A percentile compares a stretch with the other conserved stretches of the same genome.
phyloP scores from a whole-genome alignment of 2,113 vertebrate species.

The Pluvianellus socialis region DNA sequence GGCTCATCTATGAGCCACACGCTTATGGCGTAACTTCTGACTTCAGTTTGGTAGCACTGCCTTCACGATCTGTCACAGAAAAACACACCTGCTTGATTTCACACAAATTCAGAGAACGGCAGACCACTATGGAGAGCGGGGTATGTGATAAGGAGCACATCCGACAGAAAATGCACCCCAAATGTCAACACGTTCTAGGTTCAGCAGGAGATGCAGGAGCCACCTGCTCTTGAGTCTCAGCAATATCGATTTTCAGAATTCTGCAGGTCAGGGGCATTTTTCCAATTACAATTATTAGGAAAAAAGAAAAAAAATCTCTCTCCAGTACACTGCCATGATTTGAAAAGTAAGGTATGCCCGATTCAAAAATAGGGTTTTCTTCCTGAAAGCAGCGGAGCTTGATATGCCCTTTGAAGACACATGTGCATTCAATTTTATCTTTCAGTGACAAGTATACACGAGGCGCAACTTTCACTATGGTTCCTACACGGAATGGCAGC shows the following conservation, averaged over 20 bases:
- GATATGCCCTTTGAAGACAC: not conserved
- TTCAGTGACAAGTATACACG: not conserved
- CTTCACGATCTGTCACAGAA: not conserved
- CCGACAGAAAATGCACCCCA: not conserved
- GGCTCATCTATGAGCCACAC: rapidly evolving
- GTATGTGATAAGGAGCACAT: not conserved
- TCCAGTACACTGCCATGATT: not conserved
- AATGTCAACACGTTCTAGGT: not conserved
- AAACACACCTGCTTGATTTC: not conserved
- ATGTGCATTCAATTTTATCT: not conserved
- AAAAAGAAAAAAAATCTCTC: not conserved
- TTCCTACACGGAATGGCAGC: not conserved
- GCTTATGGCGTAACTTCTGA: not conserved
- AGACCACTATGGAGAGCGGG: rapidly evolving
- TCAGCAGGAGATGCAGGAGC: not conserved
- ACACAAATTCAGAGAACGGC: not conserved
- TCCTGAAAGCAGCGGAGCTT: not conserved
- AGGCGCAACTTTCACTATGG: not conserved
- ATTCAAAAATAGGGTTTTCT: not conserved
- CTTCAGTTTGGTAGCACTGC: not conserved
- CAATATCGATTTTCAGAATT: not conserved
- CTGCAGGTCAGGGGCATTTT: not conserved
- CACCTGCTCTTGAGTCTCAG: not conserved
- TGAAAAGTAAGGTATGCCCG: not conserved
- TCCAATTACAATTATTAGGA: not conserved